phyloP scores from a whole-genome alignment of 2,113 vertebrate species.

The Platanista minor region DNA sequence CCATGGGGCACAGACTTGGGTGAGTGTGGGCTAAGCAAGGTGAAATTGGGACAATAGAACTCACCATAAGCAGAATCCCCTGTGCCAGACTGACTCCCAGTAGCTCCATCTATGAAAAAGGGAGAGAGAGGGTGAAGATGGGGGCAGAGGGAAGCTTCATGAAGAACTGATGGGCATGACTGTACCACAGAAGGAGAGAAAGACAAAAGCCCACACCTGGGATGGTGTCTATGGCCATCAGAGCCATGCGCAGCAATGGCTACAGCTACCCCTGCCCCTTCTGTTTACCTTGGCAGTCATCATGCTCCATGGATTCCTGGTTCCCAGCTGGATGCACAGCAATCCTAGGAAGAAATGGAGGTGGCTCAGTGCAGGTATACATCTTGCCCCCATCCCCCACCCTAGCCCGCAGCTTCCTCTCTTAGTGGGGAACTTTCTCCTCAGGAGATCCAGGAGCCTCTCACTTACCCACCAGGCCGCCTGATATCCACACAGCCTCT shows the following conservation, averaged over 20 bases:
- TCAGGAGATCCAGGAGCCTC: neutral
- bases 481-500: slow-evolving; percentile 83
- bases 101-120: slow-evolving; percentile 53
- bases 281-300: slow-evolving; percentile 88
- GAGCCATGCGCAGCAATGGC: neutral
- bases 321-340: slow-evolving; percentile 86
- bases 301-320: slow-evolving; percentile 73
- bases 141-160: neutral
- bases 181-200: neutral
- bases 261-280: rapidly evolving
- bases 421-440: neutral
- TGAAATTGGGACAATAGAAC: neutral
- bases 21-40: neutral
- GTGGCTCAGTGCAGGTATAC: neutral
- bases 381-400: neutral
- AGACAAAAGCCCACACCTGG: neutral
- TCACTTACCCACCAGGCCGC: slow-evolving; percentile 83
- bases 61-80: slow-evolving; percentile 75
- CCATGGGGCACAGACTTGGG: neutral
- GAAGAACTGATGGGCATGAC: neutral
- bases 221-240: neutral
- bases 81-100: slow-evolving; percentile 61
- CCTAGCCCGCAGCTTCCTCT: neutral
- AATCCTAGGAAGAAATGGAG: slow-evolving; percentile 73
- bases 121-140: neutral